Conservation (phyloP, 2,113 vertebrate species). For the Lepisosteus osseus region DNA sequence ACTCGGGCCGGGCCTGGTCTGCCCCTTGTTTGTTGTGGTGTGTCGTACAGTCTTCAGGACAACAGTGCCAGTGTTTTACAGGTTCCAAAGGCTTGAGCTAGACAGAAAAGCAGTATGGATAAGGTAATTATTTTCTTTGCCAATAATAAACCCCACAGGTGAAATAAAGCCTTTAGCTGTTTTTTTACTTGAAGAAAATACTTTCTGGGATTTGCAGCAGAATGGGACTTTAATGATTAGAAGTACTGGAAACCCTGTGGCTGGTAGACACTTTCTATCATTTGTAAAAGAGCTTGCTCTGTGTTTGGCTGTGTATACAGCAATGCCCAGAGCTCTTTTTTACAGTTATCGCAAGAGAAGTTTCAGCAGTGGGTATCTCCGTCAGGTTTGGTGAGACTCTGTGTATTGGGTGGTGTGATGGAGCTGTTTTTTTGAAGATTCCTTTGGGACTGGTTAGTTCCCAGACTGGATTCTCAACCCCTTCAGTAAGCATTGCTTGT, state of each 20-base stretch:
- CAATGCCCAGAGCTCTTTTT: too few species aligned
- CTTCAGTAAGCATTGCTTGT: too few species aligned
- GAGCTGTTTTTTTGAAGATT: too few species aligned
- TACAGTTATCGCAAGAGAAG: too few species aligned
- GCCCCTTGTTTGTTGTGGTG: too few species aligned
- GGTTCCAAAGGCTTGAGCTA: background rate
- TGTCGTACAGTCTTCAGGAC: background rate
- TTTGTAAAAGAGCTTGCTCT: background rate
- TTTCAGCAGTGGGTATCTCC: too few species aligned
- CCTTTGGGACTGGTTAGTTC: too few species aligned
- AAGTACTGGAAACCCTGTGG: background rate
- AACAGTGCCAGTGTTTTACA: background rate
- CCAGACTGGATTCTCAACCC: too few species aligned
- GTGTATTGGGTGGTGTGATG: too few species aligned
- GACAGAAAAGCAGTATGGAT: background rate
- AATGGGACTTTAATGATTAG: conserved; percentile 2
- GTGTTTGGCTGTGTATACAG: background rate
- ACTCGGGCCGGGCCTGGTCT: too few species aligned
- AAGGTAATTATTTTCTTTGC: background rate
- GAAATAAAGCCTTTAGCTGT: background rate
- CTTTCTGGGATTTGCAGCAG: too few species aligned
- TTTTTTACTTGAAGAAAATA: background rate
- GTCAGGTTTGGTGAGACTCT: too few species aligned
- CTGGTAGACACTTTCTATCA: background rate
- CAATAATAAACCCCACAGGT: conserved; percentile 2